phyloP scores from a whole-genome alignment of 2,113 vertebrate species.

The Nerophis ophidion region DNA sequence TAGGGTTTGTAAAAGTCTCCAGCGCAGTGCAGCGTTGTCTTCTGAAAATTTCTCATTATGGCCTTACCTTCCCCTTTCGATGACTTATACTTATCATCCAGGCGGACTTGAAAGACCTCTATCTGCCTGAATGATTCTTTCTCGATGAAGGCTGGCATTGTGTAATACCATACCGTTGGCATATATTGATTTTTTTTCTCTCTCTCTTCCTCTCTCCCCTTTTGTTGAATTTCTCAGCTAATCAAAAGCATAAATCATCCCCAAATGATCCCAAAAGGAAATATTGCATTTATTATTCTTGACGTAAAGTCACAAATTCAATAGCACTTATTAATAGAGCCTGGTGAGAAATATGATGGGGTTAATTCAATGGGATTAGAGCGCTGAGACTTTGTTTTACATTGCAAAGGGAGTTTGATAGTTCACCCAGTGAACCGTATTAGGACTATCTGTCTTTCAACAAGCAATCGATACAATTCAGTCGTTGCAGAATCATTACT shows the following conservation, averaged over 20 bases:
- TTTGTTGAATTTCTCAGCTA: constrained; percentile 58
- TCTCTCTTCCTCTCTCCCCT: constrained; percentile 42
- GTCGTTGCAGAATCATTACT: too few species aligned
- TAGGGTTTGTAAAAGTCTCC: constrained; percentile 23
- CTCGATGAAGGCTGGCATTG: constrained; percentile 57
- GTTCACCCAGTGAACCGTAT: neutral
- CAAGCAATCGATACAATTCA: too few species aligned
- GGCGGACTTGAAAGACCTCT: constrained; percentile 42
- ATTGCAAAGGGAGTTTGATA: constrained; percentile 29
- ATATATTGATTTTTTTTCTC: constrained; percentile 60
- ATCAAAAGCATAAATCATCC: constrained; percentile 65
- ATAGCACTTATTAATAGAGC: constrained; percentile 72
- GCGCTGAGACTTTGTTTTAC: constrained; percentile 54
- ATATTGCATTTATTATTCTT: constrained; percentile 72
- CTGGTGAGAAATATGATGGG: constrained; percentile 66
- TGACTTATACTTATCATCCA: constrained; percentile 38
- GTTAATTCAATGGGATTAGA: constrained; percentile 57
- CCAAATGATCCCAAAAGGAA: constrained; percentile 65
- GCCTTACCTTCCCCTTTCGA: constrained; percentile 1
- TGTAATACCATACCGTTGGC: constrained; percentile 66
- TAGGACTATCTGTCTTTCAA: neutral
- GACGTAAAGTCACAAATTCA: constrained; percentile 69
- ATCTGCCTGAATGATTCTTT: constrained; percentile 68
- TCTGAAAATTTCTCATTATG: constrained; percentile 23
- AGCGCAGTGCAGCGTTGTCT: constrained; percentile 11